These are phyloP conservation scores for Pampus argenteus DNA, from an alignment of 2,797 vertebrate genomes.

Conservation along the genomic window DNA sequence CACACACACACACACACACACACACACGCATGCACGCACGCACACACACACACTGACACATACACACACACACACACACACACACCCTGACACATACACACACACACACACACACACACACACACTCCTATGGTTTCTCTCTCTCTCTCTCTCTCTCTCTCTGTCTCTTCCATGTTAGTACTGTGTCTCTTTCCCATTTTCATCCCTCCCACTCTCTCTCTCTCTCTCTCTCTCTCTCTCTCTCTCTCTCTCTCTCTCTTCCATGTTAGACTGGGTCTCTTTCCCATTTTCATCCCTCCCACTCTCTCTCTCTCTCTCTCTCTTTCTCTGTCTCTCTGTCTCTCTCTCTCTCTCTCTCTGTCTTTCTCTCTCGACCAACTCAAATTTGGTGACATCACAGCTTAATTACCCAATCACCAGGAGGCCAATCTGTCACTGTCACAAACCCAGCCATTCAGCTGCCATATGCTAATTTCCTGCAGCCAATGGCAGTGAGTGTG, in stretches of 20 bases:
- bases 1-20: not conserved
- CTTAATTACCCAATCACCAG: slow-evolving; percentile 59
- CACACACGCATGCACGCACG: too few relatives aligned
- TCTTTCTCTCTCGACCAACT: slow-evolving; percentile 34
- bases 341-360: slow-evolving; percentile 38
- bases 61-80: slow-evolving; percentile 16
- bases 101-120: slow-evolving; percentile 16
- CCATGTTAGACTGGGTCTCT: too few relatives aligned
- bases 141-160: slow-evolving; percentile 2
- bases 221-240: slow-evolving; percentile 33
- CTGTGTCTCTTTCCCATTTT: slow-evolving; percentile 27
- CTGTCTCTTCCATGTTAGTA: not conserved
- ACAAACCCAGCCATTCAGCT: slow-evolving; percentile 72
- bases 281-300: not conserved
- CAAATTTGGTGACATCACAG: slow-evolving; percentile 51
- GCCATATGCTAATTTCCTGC: slow-evolving; percentile 34
- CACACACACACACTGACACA: too few relatives aligned
- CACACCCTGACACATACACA: slow-evolving; percentile 6
- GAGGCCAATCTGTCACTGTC: slow-evolving; percentile 82
- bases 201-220: slow-evolving; percentile 42
- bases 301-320: not conserved
- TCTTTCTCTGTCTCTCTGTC: slow-evolving; percentile 9
- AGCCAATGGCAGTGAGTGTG: slow-evolving; percentile 73
- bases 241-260: slow-evolving; percentile 35
- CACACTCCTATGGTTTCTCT: slow-evolving; percentile 3